Conservation (phyloP, 2,113 vertebrate genomes). For the Sitta europaea region DNA sequence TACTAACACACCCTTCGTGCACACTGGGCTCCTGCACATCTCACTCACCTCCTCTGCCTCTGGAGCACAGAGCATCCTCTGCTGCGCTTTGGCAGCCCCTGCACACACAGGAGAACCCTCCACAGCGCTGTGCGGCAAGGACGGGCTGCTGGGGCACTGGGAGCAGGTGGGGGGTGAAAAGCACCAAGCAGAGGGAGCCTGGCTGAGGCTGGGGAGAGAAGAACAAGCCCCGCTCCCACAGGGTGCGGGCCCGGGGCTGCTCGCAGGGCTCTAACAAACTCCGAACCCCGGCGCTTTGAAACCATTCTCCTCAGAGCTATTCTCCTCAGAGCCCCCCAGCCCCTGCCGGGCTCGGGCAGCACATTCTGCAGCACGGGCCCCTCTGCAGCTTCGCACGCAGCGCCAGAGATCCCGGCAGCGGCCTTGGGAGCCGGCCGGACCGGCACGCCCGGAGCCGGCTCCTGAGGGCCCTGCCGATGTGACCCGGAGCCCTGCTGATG, state of each 20-base stretch:
- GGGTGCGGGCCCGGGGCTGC: neutral
- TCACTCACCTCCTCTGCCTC: neutral
- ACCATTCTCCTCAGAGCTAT: neutral
- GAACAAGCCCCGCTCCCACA: fast-evolving
- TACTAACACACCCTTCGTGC: neutral
- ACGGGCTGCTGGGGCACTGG: neutral
- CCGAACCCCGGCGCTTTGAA: neutral
- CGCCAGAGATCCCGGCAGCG: neutral
- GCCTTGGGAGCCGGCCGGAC: neutral
- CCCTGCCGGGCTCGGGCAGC: neutral
- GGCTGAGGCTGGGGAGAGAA: neutral
- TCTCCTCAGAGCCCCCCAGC: neutral
- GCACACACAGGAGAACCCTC: neutral
- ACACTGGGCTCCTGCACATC: neutral
- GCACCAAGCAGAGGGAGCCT: neutral
- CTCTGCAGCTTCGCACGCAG: neutral
- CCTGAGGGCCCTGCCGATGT: neutral
- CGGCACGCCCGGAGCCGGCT: neutral
- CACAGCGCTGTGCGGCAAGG: neutral
- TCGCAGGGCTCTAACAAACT: neutral
- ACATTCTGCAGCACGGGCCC: neutral
- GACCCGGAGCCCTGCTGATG: too few relatives aligned
- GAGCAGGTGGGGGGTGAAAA: neutral
- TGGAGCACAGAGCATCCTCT: neutral
- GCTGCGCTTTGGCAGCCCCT: neutral